phyloP scores from a whole-genome alignment of 2,113 vertebrate species.

The Tinamus guttatus region DNA sequence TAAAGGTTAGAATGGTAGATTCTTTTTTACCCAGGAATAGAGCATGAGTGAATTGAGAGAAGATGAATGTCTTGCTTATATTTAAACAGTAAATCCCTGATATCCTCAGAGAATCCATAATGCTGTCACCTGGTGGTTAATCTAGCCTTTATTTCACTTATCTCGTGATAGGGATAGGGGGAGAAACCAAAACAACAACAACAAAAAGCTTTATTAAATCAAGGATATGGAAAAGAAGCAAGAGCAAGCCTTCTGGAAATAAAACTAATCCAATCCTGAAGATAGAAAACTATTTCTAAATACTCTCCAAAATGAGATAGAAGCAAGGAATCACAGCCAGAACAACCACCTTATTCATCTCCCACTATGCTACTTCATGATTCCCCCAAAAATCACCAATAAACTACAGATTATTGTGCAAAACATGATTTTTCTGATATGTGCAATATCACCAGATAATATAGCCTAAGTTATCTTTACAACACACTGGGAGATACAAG shows the following conservation, averaged over 20 bases:
- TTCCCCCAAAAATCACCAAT: slow-evolving; percentile 4
- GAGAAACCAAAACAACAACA: not conserved
- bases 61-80: not conserved
- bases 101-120: not conserved
- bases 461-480: not conserved
- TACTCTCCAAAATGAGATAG: slow-evolving; percentile 1
- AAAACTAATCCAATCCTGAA: slow-evolving; percentile 17
- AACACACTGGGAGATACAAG: not conserved
- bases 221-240: not conserved
- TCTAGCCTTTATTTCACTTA: not conserved
- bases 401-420: not conserved
- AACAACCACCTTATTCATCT: slow-evolving; percentile 26
- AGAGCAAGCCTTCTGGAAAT: not conserved
- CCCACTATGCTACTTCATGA: not conserved
- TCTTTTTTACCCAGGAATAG: not conserved
- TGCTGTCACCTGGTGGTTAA: not conserved
- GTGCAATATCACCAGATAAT: not conserved
- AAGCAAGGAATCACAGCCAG: not conserved
- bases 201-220: not conserved
- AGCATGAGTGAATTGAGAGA: not conserved
- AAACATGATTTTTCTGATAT: not conserved
- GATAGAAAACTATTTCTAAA: not conserved
- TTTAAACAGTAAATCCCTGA: not conserved
- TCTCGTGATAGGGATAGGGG: not conserved
- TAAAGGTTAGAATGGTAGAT: not conserved